Conservation (phyloP, 2,113 vertebrate genomes). For the Indicator maculatus region DNA sequence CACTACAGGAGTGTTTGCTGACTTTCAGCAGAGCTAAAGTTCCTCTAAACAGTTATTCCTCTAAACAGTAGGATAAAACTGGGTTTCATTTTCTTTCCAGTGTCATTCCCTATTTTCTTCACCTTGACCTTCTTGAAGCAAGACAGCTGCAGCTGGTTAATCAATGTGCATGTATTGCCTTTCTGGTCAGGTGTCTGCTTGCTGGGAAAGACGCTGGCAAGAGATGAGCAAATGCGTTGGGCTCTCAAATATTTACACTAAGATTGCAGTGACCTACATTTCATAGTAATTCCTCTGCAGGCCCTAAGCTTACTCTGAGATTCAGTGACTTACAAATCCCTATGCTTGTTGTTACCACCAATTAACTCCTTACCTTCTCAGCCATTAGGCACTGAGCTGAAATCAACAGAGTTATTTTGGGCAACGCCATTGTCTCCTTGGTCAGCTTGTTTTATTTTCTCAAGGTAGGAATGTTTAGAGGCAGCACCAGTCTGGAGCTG, state of each 20-base stretch:
- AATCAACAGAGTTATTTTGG: not conserved
- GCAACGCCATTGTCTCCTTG: not conserved
- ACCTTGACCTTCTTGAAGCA: not conserved
- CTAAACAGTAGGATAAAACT: no score
- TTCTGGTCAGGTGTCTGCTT: not conserved
- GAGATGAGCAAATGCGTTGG: not conserved
- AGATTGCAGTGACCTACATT: slow-evolving; percentile 60
- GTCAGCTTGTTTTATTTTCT: not conserved
- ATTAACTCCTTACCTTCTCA: slow-evolving; percentile 51
- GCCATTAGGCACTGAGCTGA: not conserved
- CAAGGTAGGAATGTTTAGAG: not conserved
- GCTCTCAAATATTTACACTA: slow-evolving; percentile 17
- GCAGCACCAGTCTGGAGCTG: not conserved
- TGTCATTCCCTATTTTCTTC: not conserved
- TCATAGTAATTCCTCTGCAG: slow-evolving; percentile 33
- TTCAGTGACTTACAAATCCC: slow-evolving; percentile 58
- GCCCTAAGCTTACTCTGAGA: not conserved
- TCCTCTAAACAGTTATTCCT: not conserved
- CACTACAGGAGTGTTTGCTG: not conserved
- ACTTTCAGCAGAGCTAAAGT: not conserved
- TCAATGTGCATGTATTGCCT: not conserved
- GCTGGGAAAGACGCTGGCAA: not conserved
- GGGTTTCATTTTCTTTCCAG: not conserved
- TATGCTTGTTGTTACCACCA: not conserved
- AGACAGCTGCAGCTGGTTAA: not conserved